These are phyloP conservation scores for Probosciger aterrimus DNA, from an alignment of 2,113 vertebrate species.

Conservation along the genomic window DNA sequence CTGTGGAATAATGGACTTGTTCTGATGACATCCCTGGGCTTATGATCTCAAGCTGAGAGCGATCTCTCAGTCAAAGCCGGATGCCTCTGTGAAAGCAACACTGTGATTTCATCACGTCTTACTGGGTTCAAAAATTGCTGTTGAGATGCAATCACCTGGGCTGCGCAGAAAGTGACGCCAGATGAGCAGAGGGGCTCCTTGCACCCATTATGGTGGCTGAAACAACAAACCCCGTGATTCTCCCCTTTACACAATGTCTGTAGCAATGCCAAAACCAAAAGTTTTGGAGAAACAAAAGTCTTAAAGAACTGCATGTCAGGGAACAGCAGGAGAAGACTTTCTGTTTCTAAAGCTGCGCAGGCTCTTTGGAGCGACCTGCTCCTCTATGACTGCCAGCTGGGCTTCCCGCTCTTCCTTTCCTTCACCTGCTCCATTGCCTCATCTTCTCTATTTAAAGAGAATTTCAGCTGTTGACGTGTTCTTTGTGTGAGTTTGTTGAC, in stretches of 20 bases:
- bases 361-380: not conserved
- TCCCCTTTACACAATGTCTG: not conserved
- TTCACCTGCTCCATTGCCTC: not conserved
- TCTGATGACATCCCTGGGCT: not conserved
- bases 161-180: not conserved
- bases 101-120: not conserved
- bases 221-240: not conserved
- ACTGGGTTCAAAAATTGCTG: not conserved
- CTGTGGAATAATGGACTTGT: slow-evolving; percentile 25
- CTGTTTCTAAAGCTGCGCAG: not conserved
- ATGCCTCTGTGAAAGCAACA: not conserved
- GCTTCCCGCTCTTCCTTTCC: not conserved
- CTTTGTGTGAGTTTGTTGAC: not conserved
- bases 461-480: not conserved
- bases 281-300: not conserved
- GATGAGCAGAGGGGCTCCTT: not conserved
- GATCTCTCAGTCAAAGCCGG: not conserved
- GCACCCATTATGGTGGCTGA: not conserved
- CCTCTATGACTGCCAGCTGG: accelerated
- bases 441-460: not conserved
- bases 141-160: not conserved
- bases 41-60: not conserved
- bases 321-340: not conserved
- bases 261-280: not conserved
- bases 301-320: not conserved